Evolutionary conservation across 30 jellyfish, hydroid and myxozoan species (phyloP).

Genomic region (Mastigias papua): DNA sequence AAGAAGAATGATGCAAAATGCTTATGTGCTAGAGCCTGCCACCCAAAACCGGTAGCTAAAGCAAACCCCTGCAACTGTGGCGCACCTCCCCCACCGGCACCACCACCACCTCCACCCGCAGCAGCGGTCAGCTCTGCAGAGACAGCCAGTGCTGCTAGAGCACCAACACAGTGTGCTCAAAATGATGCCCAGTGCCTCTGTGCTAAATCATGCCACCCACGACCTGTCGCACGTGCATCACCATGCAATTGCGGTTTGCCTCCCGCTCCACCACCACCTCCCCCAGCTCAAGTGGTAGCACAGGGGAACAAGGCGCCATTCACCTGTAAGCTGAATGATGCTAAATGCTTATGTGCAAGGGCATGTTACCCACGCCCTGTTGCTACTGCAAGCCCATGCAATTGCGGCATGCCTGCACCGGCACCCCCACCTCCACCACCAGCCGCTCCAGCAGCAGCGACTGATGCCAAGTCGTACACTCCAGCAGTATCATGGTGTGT

Average conservation of each 20-base stretch:
- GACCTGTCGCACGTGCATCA: constrained; percentile 66
- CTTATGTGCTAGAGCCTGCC: constrained; percentile 72
- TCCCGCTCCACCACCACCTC: constrained; percentile 62
- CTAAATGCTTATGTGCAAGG: constrained; percentile 81
- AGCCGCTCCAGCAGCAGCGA: constrained; percentile 21
- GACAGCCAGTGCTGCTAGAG: not conserved
- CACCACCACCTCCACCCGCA: constrained; percentile 67
- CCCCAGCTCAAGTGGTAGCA: constrained; percentile 49
- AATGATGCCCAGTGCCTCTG: constrained; percentile 80
- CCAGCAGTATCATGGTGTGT: constrained; percentile 87
- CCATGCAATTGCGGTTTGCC: constrained; percentile 80
- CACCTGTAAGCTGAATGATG: constrained; percentile 77
- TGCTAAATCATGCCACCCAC: constrained; percentile 71
- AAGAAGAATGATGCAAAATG: constrained; percentile 71
- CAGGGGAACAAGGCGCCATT: constrained; percentile 46
- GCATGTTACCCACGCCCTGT: constrained; percentile 86
- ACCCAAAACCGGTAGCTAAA: constrained; percentile 72
- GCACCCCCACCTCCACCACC: constrained; percentile 76
- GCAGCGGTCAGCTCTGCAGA: not conserved
- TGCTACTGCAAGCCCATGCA: constrained; percentile 73
- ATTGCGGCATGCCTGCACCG: constrained; percentile 72
- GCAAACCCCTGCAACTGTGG: constrained; percentile 83
- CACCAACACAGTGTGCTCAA: constrained; percentile 15
- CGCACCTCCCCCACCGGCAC: constrained; percentile 69
- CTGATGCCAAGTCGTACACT: constrained; percentile 49